Percentiles rank a stretch among this genome's conserved stretches.
Conservation (phyloP, 30 jellyfish, hydroid and myxozoan species). For the Phacellophora camtschatica region DNA sequence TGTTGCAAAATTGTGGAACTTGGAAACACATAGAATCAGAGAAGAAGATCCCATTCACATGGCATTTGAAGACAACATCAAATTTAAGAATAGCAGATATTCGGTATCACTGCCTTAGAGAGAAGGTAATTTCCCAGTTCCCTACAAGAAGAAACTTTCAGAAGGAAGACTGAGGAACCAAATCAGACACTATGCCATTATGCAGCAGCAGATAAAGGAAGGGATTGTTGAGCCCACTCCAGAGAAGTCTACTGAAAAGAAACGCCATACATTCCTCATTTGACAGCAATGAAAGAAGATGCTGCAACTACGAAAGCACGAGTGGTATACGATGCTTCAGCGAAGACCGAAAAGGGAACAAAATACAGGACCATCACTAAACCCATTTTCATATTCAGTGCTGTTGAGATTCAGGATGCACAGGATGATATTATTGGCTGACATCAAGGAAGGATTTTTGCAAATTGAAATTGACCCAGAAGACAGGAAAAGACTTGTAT, state of each 20-base stretch:
- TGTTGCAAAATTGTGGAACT: conserved; percentile 46
- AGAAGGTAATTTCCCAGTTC: conserved; percentile 41
- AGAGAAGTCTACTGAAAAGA: conserved; percentile 11
- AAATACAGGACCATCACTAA: conserved; percentile 43
- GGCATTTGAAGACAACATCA: conserved; percentile 6
- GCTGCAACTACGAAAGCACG: conserved; percentile 59
- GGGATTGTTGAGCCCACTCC: conserved; percentile 49
- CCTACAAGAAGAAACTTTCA: conserved; percentile 12
- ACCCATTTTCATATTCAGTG: conserved; percentile 12
- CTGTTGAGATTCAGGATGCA: conserved; percentile 37
- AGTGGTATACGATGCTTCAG: conserved; percentile 60
- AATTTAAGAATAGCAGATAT: conserved; percentile 10
- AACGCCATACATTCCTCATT: conserved; percentile 35
- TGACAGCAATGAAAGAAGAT: conserved; percentile 35
- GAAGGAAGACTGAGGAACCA: conserved; percentile 50
- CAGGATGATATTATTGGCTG: conserved; percentile 3
- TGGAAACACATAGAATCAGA: conserved; percentile 40
- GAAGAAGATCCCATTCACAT: conserved; percentile 28
- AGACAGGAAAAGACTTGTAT: conserved; percentile 40
- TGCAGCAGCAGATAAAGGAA: conserved; percentile 49
- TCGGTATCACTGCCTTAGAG: conserved; percentile 49
- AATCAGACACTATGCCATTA: conserved; percentile 3
- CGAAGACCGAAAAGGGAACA: conserved; percentile 18
- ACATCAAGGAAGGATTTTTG: conserved; percentile 55
- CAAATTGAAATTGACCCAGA: conserved; percentile 47